Base-by-base conservation (phyloP, 2,888 invertebrate species). In the Myathropa florea region DNA sequence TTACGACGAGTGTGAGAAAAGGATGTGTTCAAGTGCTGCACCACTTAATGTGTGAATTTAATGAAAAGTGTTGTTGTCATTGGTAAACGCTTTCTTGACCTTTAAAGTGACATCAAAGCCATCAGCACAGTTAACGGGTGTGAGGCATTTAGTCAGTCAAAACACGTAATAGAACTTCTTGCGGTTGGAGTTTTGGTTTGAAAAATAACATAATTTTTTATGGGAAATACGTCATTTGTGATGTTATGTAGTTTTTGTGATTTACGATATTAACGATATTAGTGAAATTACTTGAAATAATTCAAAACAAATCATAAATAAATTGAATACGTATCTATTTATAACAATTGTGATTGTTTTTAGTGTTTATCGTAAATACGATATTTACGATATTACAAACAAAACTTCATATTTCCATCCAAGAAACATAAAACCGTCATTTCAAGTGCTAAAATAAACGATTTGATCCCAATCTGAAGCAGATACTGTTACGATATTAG, bases 321-420 rank as follows among this genome's bases (percentile, higher is more conserved):
- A 6, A 6, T 18, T 46, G 1, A 18, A 46, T 18, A 18, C 4
- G 1, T 0, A 7, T 18, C 7, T 18, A 46, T 18, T 46, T 2
- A 18, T 6, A 18, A 4, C 18, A 46, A 18, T 46, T 46, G 46
- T 7, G 46, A 7, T 2, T 46, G 9, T 57, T 57, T 57, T 39
- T 3, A 12, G 18, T 18, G 26, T 3, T 77, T 72, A 82, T 82
- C 76, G 76, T 76, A 77, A 39, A 67, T 70, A 84, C 81, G 84
- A 81, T 80, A 84, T 84, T 75, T 79, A 83, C 73, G 79, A 83
- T 83, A 73, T 68, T 57, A 14, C 4, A 30, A 23, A 24, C 46
- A 14, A 39, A 33, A 2, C n/a, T 39, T 3, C 24, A 7, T 18
- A 14, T 55, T 36, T 24, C 1, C 4, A 21, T 30, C 7, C 23